Conservation (phyloP, 2,113 vertebrate genomes). For the Crypturellus undulatus region DNA sequence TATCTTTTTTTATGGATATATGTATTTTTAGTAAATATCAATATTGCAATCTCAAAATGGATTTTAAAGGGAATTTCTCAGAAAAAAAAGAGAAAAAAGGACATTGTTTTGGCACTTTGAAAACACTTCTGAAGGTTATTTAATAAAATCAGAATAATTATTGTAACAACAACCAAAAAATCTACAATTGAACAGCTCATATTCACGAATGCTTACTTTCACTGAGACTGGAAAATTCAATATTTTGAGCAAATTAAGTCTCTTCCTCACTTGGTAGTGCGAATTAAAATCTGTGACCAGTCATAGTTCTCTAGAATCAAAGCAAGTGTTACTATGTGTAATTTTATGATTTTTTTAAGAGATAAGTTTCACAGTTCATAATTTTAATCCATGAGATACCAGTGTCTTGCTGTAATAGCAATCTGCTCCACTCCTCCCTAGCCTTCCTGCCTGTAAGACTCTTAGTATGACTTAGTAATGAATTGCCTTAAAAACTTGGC, state of each 20-base stretch:
- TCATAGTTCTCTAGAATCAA: background rate
- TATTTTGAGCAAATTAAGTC: slow-evolving; percentile 21
- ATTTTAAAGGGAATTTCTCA: background rate
- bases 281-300: background rate
- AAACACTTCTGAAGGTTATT: background rate
- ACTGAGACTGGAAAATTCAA: background rate
- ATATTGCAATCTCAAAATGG: background rate
- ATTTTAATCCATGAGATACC: background rate
- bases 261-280: background rate
- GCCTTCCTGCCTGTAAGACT: background rate
- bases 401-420: background rate
- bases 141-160: background rate
- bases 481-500: background rate
- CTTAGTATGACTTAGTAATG: background rate
- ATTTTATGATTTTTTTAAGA: background rate
- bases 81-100: background rate
- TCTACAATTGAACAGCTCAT: background rate
- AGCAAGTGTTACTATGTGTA: background rate
- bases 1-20: background rate
- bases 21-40: background rate
- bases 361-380: background rate
- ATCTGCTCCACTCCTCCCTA: background rate
- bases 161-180: background rate
- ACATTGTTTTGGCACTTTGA: background rate
- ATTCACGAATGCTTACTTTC: background rate